Percentiles rank a stretch among this genome's conserved stretches.
Conservation (phyloP, 1,140 invertebrate genomes). For the Vollenhovia emeryi region DNA sequence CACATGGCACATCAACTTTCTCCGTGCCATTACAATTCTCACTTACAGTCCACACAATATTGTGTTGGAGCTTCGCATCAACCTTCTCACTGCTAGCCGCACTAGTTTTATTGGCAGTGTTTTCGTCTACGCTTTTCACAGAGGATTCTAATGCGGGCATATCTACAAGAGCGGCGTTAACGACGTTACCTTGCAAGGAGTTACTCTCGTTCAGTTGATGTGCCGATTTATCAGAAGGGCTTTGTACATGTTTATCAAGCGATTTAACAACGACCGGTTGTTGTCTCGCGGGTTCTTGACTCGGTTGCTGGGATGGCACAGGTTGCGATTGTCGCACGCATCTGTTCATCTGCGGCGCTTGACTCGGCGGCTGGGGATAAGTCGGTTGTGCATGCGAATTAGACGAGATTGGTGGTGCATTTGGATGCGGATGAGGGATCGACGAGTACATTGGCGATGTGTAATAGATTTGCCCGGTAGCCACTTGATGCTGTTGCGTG, state of each 20-base stretch:
- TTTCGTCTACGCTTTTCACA: constrained; percentile 68
- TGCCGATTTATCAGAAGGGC: constrained; percentile 64
- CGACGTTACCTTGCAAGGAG: constrained; percentile 75
- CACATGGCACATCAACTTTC: constrained; percentile 69
- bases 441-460: constrained; percentile 66
- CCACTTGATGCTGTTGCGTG: constrained; percentile 73
- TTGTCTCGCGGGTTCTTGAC: constrained; percentile 69
- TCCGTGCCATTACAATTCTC: constrained; percentile 74
- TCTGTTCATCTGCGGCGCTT: constrained; percentile 72
- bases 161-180: constrained; percentile 74
- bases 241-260: constrained; percentile 69
- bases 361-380: constrained; percentile 65
- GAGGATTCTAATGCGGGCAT: constrained; percentile 71
- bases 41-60: constrained; percentile 72
- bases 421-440: constrained; percentile 73
- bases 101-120: constrained; percentile 68
- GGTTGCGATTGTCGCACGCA: constrained; percentile 71
- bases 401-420: constrained; percentile 51
- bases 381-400: constrained; percentile 66
- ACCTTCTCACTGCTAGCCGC: constrained; percentile 69
- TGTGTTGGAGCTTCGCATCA: constrained; percentile 77
- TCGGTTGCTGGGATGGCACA: constrained; percentile 64
- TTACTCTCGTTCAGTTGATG: constrained; percentile 72
- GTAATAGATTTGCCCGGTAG: constrained; percentile 72
- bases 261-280: constrained; percentile 50